Evolutionary conservation across 2,888 invertebrate species (phyloP).

Genomic region (Cryptosula pallasiana): DNA sequence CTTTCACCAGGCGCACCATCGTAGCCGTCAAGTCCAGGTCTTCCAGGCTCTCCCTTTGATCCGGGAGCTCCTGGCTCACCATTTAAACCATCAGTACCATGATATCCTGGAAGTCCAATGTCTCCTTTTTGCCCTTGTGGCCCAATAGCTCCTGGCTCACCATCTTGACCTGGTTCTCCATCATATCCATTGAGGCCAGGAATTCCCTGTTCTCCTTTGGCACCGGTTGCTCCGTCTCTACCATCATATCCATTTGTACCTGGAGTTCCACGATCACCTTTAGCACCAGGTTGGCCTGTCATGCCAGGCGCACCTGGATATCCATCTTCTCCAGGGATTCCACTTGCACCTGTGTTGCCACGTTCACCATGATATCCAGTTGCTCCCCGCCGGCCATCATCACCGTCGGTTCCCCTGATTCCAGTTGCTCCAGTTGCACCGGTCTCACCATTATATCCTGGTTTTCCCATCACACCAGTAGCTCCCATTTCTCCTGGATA

Average conservation of each 20-base stretch:
- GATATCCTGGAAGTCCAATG: background rate
- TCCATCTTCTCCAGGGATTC: background rate
- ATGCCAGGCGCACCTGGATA: background rate
- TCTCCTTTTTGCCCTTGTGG: background rate
- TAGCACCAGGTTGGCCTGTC: background rate
- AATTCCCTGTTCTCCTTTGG: background rate
- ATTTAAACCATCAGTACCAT: slow-evolving; percentile 1
- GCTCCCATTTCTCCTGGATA: background rate
- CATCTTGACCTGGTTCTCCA: background rate
- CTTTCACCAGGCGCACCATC: background rate
- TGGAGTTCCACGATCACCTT: background rate
- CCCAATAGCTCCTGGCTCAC: too few species aligned
- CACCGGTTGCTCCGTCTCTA: background rate
- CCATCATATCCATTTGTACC: background rate
- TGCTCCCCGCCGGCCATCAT: background rate
- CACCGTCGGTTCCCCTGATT: background rate
- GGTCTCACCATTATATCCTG: background rate
- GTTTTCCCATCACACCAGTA: background rate
- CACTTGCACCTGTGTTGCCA: too few species aligned
- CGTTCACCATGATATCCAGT: slow-evolving; percentile 1
- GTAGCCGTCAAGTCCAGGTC: background rate
- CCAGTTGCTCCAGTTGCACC: background rate
- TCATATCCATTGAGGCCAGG: background rate
- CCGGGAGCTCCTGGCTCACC: slow-evolving; percentile 9
- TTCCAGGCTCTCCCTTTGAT: background rate